Base-by-base conservation (phyloP, 2,113 vertebrate genomes). In the Pholis gunnellus region DNA sequence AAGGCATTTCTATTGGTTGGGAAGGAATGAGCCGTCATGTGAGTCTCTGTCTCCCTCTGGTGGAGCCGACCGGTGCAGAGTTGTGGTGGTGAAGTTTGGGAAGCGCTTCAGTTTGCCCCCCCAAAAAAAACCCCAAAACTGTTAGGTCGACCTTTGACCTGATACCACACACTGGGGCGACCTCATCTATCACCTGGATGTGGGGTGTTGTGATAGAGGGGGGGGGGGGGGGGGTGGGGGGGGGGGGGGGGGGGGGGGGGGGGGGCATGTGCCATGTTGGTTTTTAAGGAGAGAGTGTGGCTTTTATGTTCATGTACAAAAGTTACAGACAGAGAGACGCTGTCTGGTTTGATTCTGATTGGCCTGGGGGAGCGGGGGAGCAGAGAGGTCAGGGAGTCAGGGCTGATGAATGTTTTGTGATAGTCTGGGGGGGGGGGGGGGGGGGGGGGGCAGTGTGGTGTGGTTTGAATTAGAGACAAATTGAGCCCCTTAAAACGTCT, bases 151-250 rank as follows among this genome's bases (percentile, higher is more conserved):
- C 81, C 88, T 87, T 42, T 91, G 81, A 78, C 84, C 91, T 59
- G 54, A 71, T 83, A 86, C 81, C 78, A 81, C 88, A 89, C 87
- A 90, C 72, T 85, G 76, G 65, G 81, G 83, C 75, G 52, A 89
- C 85, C 90, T 90, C 91, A 92, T 94, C 89, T 92, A 92, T 93
- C 91, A 92, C 89, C 87, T 92, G 88, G 83, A 91, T 87, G 72
- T 82, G 31, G 87, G 76, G 74, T 90, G 85, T 89, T 92, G 82
- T 85, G 85, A 82, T 84, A 78, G 70, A 59, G 82, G 27, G 73
- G 27, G 36, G 27, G 25, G 78, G 27, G 34, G 31, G 34, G 48
- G 22, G 15, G 25, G 8, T 75, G 0, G 0, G 44, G 31, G 66
- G n/a, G 63, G 82, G 27, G 73, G 27, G 36, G 27, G 25, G 78